Evolutionary conservation across 1,140 invertebrate species (phyloP).

Genomic region (Ridgeia piscesae): DNA sequence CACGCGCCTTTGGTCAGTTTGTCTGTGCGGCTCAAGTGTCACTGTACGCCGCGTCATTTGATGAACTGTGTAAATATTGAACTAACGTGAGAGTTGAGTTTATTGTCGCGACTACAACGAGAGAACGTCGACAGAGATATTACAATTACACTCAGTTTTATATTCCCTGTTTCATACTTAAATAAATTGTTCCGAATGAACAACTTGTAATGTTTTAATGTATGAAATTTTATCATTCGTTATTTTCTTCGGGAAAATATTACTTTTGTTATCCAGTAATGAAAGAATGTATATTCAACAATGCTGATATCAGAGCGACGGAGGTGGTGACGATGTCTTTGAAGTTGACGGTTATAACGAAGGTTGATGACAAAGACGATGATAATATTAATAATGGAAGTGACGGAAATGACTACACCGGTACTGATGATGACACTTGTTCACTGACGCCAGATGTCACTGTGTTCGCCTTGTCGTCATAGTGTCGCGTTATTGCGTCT

Average conservation of each 20-base stretch:
- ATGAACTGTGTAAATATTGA: neutral
- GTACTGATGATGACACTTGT: neutral
- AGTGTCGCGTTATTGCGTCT: neutral
- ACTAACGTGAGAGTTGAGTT: neutral
- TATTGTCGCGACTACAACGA: neutral
- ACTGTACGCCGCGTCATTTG: neutral
- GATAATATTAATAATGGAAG: no score
- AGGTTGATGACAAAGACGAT: no score
- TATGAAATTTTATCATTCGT: neutral
- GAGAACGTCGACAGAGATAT: neutral
- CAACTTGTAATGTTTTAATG: no score
- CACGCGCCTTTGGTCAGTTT: neutral
- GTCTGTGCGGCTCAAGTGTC: neutral
- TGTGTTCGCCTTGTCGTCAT: neutral
- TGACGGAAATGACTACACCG: no score
- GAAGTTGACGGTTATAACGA: neutral
- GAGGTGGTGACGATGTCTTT: neutral
- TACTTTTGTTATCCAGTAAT: neutral
- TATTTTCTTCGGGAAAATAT: neutral
- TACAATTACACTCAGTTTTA: no score
- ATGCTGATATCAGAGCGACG: neutral
- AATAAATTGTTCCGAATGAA: no score
- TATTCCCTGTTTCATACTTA: no score
- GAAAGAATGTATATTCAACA: neutral
- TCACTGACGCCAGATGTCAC: neutral